A percentile compares a stretch with the other conserved stretches of the same genome.
These are phyloP conservation scores for Alosa sapidissima DNA, from an alignment of 2,797 vertebrate genomes.

Conservation along the genomic window DNA sequence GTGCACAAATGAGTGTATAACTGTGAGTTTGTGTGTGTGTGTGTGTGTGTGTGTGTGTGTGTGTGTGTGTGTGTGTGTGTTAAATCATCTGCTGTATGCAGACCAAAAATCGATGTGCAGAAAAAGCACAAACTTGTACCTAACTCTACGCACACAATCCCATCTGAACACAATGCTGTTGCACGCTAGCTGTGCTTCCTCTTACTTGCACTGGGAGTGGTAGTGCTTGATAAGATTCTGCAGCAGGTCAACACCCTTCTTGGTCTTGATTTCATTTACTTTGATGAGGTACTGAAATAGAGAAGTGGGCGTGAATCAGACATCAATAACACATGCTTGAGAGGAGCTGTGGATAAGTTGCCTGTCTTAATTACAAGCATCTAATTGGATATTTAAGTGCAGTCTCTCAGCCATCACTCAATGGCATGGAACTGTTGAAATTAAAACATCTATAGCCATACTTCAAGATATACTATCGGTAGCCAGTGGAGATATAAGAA, in stretches of 20 bases:
- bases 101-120: not conserved
- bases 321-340: not conserved
- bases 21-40: not conserved
- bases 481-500: too few species aligned
- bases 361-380: not conserved
- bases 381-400: not conserved
- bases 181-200: not conserved
- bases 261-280: constrained; percentile 77
- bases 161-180: not conserved
- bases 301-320: not conserved
- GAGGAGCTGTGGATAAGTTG: not conserved
- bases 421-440: too few species aligned
- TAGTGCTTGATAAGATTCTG: constrained; percentile 87
- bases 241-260: constrained; percentile 78
- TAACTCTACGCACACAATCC: not conserved
- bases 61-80: not conserved
- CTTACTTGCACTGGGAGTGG: constrained; percentile 84
- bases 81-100: not conserved
- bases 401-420: not conserved
- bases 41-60: not conserved
- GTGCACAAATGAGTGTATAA: not conserved
- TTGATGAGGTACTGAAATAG: constrained; percentile 72
- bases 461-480: too few species aligned
- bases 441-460: too few species aligned
- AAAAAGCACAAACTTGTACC: not conserved